Evolutionary conservation across 2,797 vertebrate species (phyloP).

Genomic region (Choloepus didactylus): DNA sequence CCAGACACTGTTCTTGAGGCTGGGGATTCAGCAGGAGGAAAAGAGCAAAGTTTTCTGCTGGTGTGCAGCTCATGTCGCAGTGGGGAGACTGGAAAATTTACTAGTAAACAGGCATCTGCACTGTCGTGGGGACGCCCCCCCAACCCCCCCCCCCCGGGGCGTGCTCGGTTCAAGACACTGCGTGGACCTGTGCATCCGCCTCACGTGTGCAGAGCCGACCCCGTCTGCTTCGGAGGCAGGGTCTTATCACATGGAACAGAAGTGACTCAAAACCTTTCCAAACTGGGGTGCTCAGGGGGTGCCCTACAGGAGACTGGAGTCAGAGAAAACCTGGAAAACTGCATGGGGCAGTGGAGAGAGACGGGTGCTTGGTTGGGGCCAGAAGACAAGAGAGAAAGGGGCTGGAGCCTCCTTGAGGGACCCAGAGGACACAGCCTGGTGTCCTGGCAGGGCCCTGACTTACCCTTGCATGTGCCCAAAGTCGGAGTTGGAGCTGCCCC

Average conservation of each 20-base stretch:
- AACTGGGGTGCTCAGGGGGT: neutral
- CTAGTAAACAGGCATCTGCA: neutral
- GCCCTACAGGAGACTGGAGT: too few relatives aligned
- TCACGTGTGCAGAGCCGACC: rapidly evolving
- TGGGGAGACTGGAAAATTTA: too few relatives aligned
- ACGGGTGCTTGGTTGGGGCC: too few relatives aligned
- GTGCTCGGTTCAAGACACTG: too few relatives aligned
- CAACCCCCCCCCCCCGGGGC: too few relatives aligned
- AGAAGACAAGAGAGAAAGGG: too few relatives aligned
- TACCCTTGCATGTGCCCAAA: neutral
- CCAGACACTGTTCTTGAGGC: neutral
- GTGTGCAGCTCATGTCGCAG: neutral
- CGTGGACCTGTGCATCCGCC: too few relatives aligned
- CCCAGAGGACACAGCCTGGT: rapidly evolving
- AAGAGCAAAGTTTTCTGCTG: neutral
- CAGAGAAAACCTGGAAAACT: too few relatives aligned
- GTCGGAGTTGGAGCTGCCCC: rapidly evolving
- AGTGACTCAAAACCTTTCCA: neutral
- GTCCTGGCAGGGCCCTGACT: too few relatives aligned
- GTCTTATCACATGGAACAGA: too few relatives aligned
- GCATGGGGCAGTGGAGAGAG: rapidly evolving
- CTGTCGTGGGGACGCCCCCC: too few relatives aligned
- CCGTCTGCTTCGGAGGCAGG: neutral
- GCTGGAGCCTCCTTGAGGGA: neutral
- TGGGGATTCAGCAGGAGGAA: neutral